Percentiles rank a stretch among this genome's conserved stretches.
phyloP scores from a whole-genome alignment of 2,113 vertebrate genomes.

The Elgaria multicarinata region DNA sequence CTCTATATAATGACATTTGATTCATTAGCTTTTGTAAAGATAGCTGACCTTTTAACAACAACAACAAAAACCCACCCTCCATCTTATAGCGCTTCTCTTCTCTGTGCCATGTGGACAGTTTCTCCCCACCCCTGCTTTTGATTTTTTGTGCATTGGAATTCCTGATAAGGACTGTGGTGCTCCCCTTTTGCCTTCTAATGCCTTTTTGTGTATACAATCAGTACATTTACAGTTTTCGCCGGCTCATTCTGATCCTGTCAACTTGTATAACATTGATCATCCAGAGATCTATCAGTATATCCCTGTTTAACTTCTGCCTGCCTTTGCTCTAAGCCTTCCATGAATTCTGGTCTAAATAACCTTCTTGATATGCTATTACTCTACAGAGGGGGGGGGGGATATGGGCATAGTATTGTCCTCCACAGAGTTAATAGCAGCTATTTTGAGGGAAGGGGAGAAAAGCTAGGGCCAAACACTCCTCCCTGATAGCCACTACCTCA shows the following conservation, averaged over 20 bases:
- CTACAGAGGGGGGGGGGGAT: too few relatives aligned
- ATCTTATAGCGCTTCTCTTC: slow-evolving; percentile 48
- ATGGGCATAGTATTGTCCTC: too few relatives aligned
- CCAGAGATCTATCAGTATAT: too few relatives aligned
- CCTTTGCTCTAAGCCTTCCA: too few relatives aligned
- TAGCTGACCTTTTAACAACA: slow-evolving; percentile 69
- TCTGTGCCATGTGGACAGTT: neutral
- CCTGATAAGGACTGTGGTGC: neutral
- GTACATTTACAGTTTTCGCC: neutral
- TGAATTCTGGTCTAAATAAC: too few relatives aligned
- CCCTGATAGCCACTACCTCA: neutral
- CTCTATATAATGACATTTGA: slow-evolving; percentile 69
- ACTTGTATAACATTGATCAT: neutral
- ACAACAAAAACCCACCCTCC: neutral
- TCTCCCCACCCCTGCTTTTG: neutral
- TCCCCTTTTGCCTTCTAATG: neutral
- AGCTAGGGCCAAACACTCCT: neutral
- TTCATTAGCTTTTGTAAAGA: slow-evolving; percentile 69
- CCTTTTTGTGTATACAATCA: neutral
- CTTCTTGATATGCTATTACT: too few relatives aligned
- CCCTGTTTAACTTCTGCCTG: too few relatives aligned
- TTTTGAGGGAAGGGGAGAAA: too few relatives aligned
- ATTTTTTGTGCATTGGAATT: neutral
- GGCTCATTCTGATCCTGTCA: neutral
- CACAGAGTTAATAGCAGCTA: too few relatives aligned